Evolutionary conservation across 2,797 vertebrate species (phyloP).

Genomic region (Pangasius sanitwongsei): DNA sequence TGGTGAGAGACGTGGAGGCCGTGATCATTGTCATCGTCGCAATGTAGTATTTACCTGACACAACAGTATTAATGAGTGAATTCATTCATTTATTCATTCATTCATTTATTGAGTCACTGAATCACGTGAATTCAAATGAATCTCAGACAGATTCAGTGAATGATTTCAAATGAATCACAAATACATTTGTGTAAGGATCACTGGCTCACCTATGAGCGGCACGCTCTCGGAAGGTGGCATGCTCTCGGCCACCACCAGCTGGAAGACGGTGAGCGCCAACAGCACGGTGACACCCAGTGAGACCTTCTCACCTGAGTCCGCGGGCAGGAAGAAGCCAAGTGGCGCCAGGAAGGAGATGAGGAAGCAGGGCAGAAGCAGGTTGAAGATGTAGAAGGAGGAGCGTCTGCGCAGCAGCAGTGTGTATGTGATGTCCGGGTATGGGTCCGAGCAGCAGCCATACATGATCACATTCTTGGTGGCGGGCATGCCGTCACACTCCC

Average conservation of each 20-base stretch:
- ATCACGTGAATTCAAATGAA: neutral
- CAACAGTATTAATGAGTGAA: neutral
- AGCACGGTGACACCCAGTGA: conserved; percentile 95
- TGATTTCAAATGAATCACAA: neutral
- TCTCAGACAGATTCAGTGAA: neutral
- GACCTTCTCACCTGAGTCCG: conserved; percentile 97
- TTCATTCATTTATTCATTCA: neutral
- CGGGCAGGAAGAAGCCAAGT: conserved; percentile 94
- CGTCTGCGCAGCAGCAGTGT: conserved; percentile 91
- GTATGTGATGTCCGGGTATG: conserved; percentile 95
- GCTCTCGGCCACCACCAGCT: conserved; percentile 98
- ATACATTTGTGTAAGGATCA: neutral
- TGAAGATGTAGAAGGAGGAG: conserved; percentile 96
- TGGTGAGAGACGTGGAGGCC: conserved; percentile 92
- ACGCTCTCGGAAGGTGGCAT: conserved; percentile 98
- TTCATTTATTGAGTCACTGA: neutral
- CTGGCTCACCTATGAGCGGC: conserved; percentile 86
- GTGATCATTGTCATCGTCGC: conserved; percentile 98
- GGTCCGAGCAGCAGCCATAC: conserved; percentile 96
- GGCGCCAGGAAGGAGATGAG: conserved; percentile 97
- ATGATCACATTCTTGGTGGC: conserved; percentile 93
- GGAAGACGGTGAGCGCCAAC: conserved; percentile 95
- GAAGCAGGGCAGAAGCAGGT: conserved; percentile 93
- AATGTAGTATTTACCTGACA: conserved; percentile 89
- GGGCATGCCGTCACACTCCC: conserved; percentile 95